A percentile compares a stretch with the other conserved stretches of the same genome.
These are phyloP conservation scores for Drosophila nigrodunni DNA, from an alignment of 1,140 invertebrate species.

Conservation along the genomic window DNA sequence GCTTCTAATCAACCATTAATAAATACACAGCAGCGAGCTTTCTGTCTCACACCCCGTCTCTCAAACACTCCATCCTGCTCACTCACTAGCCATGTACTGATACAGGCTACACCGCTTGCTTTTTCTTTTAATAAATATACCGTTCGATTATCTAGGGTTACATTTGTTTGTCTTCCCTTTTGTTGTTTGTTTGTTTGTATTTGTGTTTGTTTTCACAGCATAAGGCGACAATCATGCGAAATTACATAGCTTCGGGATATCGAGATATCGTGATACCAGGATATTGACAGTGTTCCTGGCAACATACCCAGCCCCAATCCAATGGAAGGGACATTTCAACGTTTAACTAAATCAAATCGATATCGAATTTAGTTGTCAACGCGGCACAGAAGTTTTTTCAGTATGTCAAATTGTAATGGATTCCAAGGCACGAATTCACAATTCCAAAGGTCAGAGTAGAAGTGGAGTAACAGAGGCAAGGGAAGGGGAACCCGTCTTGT, in stretches of 20 bases:
- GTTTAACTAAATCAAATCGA: constrained; percentile 82
- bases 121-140: constrained; percentile 11
- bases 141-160: constrained; percentile 54
- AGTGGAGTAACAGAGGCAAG: neutral
- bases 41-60: no score
- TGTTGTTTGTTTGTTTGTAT: constrained; percentile 71
- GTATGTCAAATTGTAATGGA: constrained; percentile 57
- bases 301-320: no score
- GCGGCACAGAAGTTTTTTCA: constrained; percentile 62
- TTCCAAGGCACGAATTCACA: constrained; percentile 18
- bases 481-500: constrained; percentile 10
- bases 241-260: constrained; percentile 58
- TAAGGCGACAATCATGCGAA: constrained; percentile 75
- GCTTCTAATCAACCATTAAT: no score
- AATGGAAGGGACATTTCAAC: constrained; percentile 54
- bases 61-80: no score
- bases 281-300: constrained; percentile 11
- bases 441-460: constrained; percentile 6
- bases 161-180: constrained; percentile 53
- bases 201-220: constrained; percentile 77
- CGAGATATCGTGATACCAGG: constrained; percentile 26
- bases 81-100: no score
- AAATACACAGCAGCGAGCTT: no score
- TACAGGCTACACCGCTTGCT: neutral
- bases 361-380: constrained; percentile 81